Percentiles rank a stretch among this genome's conserved stretches.
These are phyloP conservation scores for Lepus oiostolus DNA, from an alignment of 2,797 vertebrate genomes.

Conservation along the genomic window DNA sequence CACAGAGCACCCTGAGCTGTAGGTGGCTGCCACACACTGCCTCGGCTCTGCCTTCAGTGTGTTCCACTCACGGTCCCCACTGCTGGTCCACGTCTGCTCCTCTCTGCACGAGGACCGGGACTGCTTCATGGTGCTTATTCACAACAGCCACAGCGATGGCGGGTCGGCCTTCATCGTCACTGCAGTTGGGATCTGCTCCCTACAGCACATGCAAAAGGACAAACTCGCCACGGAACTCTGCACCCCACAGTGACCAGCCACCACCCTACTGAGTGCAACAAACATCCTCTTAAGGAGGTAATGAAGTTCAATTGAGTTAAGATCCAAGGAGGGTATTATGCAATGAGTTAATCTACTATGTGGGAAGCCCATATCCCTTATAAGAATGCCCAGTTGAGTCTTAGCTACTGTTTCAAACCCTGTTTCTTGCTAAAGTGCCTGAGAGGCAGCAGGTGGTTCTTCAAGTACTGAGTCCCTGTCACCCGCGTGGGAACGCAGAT, in stretches of 20 bases:
- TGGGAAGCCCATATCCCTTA: too few species aligned
- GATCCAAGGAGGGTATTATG: not conserved
- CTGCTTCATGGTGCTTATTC: slow-evolving; percentile 88
- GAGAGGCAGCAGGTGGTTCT: too few species aligned
- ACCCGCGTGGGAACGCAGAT: too few species aligned
- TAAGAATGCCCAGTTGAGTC: too few species aligned
- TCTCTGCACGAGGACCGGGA: slow-evolving; percentile 91
- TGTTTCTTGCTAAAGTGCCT: too few species aligned
- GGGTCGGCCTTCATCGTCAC: slow-evolving; percentile 82
- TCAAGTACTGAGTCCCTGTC: too few species aligned
- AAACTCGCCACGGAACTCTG: not conserved
- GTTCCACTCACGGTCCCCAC: slow-evolving; percentile 90
- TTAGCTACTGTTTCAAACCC: too few species aligned
- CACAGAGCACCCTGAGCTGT: not conserved
- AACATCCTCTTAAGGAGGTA: not conserved
- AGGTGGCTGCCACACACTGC: not conserved
- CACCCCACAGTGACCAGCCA: not conserved
- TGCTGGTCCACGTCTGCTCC: slow-evolving; percentile 90
- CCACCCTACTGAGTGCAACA: not conserved
- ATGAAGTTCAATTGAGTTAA: not conserved
- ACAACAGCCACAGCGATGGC: slow-evolving; percentile 88
- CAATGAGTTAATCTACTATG: too few species aligned
- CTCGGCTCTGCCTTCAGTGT: not conserved
- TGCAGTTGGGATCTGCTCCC: slow-evolving; percentile 93
- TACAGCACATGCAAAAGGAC: slow-evolving; percentile 76